These are phyloP conservation scores for Gymnothorax reevesii DNA, from an alignment of 2,797 vertebrate genomes.

Conservation along the genomic window DNA sequence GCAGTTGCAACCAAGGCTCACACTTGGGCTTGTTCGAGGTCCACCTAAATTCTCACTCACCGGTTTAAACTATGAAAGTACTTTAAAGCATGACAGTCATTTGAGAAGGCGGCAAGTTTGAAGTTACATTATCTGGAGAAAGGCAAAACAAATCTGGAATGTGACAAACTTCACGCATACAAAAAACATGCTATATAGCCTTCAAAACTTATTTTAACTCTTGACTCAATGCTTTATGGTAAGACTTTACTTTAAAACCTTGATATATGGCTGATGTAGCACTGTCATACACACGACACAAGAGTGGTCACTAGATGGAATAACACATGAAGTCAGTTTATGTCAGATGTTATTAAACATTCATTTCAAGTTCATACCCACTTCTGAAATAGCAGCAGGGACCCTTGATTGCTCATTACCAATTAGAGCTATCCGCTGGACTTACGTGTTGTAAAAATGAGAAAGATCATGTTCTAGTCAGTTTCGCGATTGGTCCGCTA, in stretches of 20 bases:
- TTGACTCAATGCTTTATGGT: neutral
- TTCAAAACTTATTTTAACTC: neutral
- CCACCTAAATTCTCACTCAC: neutral
- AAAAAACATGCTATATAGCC: neutral
- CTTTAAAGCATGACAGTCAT: neutral
- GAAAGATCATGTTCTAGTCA: constrained; percentile 79
- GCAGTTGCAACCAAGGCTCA: neutral
- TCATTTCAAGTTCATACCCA: constrained; percentile 47
- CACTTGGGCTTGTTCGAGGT: neutral
- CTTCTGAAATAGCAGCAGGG: constrained; percentile 60
- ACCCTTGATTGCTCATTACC: constrained; percentile 65
- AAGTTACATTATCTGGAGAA: neutral
- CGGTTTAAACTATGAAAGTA: neutral
- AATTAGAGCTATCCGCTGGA: constrained; percentile 74
- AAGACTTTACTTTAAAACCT: too few relatives aligned
- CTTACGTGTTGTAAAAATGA: constrained; percentile 83
- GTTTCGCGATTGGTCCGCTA: constrained; percentile 73
- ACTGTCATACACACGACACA: too few relatives aligned
- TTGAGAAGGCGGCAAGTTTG: neutral
- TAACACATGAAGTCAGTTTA: neutral
- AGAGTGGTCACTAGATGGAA: too few relatives aligned
- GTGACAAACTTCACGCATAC: constrained; percentile 7
- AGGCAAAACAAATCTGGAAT: constrained; percentile 4
- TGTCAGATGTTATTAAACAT: neutral
- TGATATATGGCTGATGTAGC: too few relatives aligned